Percentiles rank a stretch among this genome's conserved stretches.
Conservation (phyloP, 2,113 vertebrate species). For the Sander vitreus region DNA sequence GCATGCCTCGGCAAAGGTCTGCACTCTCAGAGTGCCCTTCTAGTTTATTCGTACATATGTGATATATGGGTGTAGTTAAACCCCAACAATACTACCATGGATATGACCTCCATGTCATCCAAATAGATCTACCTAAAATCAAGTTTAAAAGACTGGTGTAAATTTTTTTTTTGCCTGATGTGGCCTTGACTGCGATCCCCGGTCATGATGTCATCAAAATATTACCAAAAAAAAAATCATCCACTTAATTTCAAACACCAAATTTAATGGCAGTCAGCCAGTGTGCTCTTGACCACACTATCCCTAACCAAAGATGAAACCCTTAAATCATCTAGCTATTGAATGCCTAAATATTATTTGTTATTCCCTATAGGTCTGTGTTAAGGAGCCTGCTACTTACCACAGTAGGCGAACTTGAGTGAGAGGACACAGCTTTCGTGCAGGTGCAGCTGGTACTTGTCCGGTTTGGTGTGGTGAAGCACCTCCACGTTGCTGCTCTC, state of each 20-base stretch:
- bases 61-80: no score
- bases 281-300: neutral
- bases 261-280: neutral
- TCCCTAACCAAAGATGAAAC: neutral
- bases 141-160: neutral
- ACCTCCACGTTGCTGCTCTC: constrained; percentile 99
- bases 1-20: no score
- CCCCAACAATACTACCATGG: no score
- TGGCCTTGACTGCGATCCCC: no score
- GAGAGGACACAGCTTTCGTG: constrained; percentile 98
- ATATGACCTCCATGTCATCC: no score
- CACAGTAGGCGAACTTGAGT: constrained; percentile 97
- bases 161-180: neutral
- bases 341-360: neutral
- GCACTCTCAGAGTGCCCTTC: no score
- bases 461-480: constrained; percentile 95
- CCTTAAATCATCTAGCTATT: neutral
- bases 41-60: no score
- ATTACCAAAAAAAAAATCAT: neutral
- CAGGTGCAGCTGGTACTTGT: constrained; percentile 98
- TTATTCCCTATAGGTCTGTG: neutral
- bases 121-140: no score
- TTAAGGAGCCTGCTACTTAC: constrained; percentile 78
- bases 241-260: neutral
- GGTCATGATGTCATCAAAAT: neutral